Evolutionary conservation across 1,140 invertebrate species (phyloP).

Genomic region (Zeugodacus cucurbitae): DNA sequence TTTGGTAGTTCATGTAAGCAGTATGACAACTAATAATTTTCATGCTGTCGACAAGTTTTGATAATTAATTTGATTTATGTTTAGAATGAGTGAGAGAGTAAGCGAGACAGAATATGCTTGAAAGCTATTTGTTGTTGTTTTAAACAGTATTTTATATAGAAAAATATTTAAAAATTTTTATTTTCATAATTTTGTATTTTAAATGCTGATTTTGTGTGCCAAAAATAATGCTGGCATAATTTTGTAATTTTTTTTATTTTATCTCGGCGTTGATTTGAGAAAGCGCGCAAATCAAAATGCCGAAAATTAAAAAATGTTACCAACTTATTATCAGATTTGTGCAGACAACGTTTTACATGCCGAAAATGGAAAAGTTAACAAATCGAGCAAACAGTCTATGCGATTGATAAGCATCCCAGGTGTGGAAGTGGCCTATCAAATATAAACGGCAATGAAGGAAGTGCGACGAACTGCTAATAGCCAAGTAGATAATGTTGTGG

Average conservation of each 20-base stretch:
- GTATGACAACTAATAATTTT: background rate
- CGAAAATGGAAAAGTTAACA: background rate
- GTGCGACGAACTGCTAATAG: background rate
- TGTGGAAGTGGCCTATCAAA: background rate
- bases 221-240: background rate
- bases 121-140: no score
- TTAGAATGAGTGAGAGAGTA: no score
- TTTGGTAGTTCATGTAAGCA: background rate
- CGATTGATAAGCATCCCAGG: background rate
- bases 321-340: conserved; percentile 32
- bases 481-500: background rate
- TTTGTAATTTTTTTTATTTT: background rate
- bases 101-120: no score
- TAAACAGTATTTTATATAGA: no score
- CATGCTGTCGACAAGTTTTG: background rate
- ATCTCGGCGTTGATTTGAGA: background rate
- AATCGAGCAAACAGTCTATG: background rate
- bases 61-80: conserved; percentile 24
- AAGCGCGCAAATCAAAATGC: background rate
- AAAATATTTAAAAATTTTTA: background rate
- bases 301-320: conserved; percentile 32
- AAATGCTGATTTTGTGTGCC: background rate
- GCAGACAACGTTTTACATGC: background rate
- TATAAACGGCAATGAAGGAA: background rate
- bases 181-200: background rate